phyloP scores from a whole-genome alignment of 2,888 invertebrate species.

The Pseudanteris insignis region DNA sequence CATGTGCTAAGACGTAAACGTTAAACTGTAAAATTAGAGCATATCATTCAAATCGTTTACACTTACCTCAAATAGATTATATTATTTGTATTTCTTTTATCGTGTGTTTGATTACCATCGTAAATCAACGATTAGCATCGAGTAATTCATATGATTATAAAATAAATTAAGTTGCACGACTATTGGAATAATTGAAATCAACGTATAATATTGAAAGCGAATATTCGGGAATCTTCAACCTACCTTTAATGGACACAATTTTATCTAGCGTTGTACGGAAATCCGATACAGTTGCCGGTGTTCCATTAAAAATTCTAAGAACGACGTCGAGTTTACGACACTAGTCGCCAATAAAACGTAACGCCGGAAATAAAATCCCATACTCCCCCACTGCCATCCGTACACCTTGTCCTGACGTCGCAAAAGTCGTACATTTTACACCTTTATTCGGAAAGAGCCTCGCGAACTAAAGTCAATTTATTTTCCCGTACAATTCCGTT shows the following conservation, averaged over 20 bases:
- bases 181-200: too few species aligned
- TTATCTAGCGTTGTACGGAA: conserved; percentile 27
- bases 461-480: conserved; percentile 50
- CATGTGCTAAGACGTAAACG: too few species aligned
- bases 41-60: too few species aligned
- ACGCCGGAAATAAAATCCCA: conserved; percentile 42
- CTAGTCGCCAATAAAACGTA: conserved; percentile 42
- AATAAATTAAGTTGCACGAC: too few species aligned
- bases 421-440: conserved; percentile 45
- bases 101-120: too few species aligned
- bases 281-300: conserved; percentile 39
- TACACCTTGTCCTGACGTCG: conserved; percentile 33
- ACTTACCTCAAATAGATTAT: too few species aligned
- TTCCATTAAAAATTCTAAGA: conserved; percentile 45
- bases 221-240: conserved; percentile 8
- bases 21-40: too few species aligned
- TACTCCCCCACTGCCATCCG: conserved; percentile 23
- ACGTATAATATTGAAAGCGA: too few species aligned
- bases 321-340: conserved; percentile 47
- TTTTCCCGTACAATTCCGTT: too few species aligned
- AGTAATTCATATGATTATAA: too few species aligned
- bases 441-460: conserved; percentile 47
- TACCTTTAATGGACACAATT: conserved; percentile 20
- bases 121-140: too few species aligned
- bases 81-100: too few species aligned